Conservation (phyloP, 2,888 invertebrate genomes). For the Seira ritae region DNA sequence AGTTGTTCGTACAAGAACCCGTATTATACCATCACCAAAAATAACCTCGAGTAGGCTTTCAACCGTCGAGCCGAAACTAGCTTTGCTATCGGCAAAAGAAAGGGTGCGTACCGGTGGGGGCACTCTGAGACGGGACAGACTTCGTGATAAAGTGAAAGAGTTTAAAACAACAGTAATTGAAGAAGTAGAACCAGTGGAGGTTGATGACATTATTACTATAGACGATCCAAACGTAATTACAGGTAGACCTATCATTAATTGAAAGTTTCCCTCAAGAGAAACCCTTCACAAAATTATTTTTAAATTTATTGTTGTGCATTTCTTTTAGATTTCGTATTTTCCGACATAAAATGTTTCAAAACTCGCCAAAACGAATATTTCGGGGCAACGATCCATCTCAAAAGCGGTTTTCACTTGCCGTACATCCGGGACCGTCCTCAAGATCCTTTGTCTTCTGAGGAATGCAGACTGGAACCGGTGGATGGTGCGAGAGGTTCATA, state of each 20-base stretch:
- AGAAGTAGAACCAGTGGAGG: background rate
- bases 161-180: constrained; percentile 29
- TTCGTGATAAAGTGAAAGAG: constrained; percentile 55
- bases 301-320: background rate
- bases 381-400: constrained; percentile 71
- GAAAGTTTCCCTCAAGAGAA: background rate
- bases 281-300: background rate
- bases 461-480: constrained; percentile 68
- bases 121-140: constrained; percentile 32
- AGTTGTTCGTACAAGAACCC: constrained; percentile 27
- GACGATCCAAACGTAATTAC: constrained; percentile 65
- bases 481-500: constrained; percentile 59
- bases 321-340: constrained; percentile 70
- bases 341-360: constrained; percentile 72
- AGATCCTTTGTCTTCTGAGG: constrained; percentile 68
- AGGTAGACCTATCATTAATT: constrained; percentile 57
- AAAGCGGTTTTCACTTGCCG: constrained; percentile 70
- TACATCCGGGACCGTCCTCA: constrained; percentile 72
- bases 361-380: constrained; percentile 70
- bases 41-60: constrained; percentile 18
- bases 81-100: constrained; percentile 17
- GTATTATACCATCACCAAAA: constrained; percentile 21
- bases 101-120: constrained; percentile 36
- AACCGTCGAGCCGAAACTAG: background rate
- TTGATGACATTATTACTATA: constrained; percentile 7